phyloP scores from a whole-genome alignment of 2,888 invertebrate species.

The Torymus tubicola region DNA sequence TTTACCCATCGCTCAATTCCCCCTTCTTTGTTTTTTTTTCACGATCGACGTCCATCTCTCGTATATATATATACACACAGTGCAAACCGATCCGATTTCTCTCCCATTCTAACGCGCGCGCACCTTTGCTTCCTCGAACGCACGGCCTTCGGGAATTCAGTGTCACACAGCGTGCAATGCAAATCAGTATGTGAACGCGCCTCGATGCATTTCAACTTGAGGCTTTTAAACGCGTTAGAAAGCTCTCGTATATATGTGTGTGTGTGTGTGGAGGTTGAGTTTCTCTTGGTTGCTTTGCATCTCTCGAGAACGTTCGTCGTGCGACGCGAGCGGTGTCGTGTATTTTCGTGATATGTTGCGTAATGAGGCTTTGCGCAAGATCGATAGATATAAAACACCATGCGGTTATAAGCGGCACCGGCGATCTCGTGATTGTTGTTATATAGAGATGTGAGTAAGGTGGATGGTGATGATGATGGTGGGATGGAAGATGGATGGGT shows the following conservation, averaged over 20 bases:
- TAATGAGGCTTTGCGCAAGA: conserved; percentile 70
- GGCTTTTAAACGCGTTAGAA: conserved; percentile 3
- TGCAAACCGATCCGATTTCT: too few relatives aligned
- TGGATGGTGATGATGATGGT: too few relatives aligned
- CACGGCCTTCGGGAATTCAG: conserved; percentile 37
- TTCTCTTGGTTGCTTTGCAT: not conserved
- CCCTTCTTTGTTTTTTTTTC: too few relatives aligned
- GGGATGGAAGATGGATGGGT: too few relatives aligned
- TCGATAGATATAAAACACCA: conserved; percentile 50
- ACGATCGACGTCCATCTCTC: too few relatives aligned
- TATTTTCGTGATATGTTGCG: conserved; percentile 70
- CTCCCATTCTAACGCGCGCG: too few relatives aligned
- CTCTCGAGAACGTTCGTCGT: conserved; percentile 60
- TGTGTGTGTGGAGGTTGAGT: not conserved
- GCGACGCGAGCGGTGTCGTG: conserved; percentile 62
- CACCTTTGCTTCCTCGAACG: too few relatives aligned
- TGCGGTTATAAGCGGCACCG: not conserved
- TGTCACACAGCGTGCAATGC: conserved; percentile 40
- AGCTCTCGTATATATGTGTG: too few relatives aligned
- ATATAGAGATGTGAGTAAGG: too few relatives aligned
- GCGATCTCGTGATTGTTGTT: too few relatives aligned
- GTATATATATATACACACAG: too few relatives aligned
- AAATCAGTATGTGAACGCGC: not conserved
- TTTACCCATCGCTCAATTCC: too few relatives aligned
- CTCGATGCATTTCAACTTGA: conserved; percentile 6